A percentile compares a stretch with the other conserved stretches of the same genome.
Conservation (phyloP, 2,888 invertebrate species). For the Ectemnius lituratus region DNA sequence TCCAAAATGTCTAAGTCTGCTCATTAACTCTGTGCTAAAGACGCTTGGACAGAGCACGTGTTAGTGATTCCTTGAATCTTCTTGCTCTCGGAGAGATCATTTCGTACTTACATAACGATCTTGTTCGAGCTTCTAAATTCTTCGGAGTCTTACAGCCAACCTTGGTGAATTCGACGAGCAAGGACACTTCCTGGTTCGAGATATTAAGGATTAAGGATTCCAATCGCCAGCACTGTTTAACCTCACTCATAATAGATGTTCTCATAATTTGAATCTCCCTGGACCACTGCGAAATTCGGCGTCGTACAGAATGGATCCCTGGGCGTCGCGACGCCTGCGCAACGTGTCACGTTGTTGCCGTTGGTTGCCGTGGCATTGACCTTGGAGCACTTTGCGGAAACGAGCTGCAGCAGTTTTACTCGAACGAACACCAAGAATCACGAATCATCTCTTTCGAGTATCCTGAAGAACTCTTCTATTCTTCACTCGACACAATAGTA, state of each 20-base stretch:
- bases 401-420: conserved; percentile 17
- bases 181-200: neutral
- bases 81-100: neutral
- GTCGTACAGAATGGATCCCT: neutral
- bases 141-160: neutral
- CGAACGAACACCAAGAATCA: no score
- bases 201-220: neutral
- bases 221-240: neutral
- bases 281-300: conserved; percentile 5
- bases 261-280: neutral
- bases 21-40: neutral
- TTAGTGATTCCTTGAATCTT: neutral
- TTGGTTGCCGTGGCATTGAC: conserved; percentile 37
- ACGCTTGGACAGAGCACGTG: neutral
- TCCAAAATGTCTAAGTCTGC: neutral
- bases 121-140: neutral
- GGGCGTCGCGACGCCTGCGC: conserved; percentile 30
- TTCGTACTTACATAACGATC: conserved; percentile 1
- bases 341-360: conserved; percentile 11
- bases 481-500: neutral
- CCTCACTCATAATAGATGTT: neutral
- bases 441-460: no score
- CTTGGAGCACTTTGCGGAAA: conserved; percentile 36
- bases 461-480: neutral
- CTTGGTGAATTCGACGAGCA: neutral